Base-by-base conservation (phyloP, 2,113 vertebrate genomes). In the Panthera leo region DNA sequence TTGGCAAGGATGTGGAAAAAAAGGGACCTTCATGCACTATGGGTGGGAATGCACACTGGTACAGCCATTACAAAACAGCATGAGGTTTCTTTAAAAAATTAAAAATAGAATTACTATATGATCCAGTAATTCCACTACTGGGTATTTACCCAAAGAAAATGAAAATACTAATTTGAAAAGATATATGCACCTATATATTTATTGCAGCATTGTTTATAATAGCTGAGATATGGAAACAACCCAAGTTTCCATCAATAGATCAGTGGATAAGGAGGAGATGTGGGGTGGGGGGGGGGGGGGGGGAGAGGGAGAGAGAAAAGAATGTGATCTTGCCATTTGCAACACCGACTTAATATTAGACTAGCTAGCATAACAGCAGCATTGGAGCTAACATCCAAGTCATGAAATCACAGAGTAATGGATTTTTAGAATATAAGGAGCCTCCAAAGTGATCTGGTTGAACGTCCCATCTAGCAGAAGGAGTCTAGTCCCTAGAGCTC, bases 261-360 rank as follows among this genome's bases (percentile, higher is more conserved):
- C 14, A 78, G 31, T 48, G 75, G 25, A 76, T 76, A 16, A 12
- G 45, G 45, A 45, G 45, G 8, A 45, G 45, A 45, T 45, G 45
- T 45, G 7, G 42, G 45, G 36, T 39, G 45, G 7, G 7, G 7
- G 1, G 7, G 6, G 7, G 1, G 7, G 6, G 42, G 0, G 45
- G 45, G 45, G 45, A 45, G 45, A 45, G 45, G 45, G 45, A 45
- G 3, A 70, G 25, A 76, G 15, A 42, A 42, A 25, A 70, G 14
- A 76, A 48, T 31, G 27, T 14, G 29, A 48, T 73, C 36, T 48
- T 48, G 27, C 14, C 42, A 48, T 48, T 45, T 78, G 42, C 42
- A 78, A 78, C 42, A 78, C 27, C 8, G 7, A 78, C 42, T 48
- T 48, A 78, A 78, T 42, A 31, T 9, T 78, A 58, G 16, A 58